A percentile compares a stretch with the other conserved stretches of the same genome.
phyloP scores from a whole-genome alignment of 2,113 vertebrate species.

The Ceyx cyanopectus region DNA sequence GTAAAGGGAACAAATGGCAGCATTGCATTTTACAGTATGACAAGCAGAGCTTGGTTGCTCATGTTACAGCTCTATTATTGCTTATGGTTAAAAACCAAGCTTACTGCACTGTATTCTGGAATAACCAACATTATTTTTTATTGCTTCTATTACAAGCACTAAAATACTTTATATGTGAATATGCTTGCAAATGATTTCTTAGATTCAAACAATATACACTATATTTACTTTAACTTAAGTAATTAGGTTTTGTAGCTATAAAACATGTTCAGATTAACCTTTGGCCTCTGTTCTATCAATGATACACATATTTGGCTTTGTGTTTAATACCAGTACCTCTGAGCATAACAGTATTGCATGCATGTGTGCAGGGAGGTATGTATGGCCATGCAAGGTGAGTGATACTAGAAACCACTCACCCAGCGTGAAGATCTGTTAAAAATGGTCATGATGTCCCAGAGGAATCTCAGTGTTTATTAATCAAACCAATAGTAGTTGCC shows the following conservation, averaged over 20 bases:
- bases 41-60: neutral
- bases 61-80: neutral
- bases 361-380: neutral
- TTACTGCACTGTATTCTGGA: neutral
- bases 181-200: neutral
- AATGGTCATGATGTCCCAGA: neutral
- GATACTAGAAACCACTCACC: neutral
- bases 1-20: neutral
- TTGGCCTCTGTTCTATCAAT: neutral
- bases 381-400: neutral
- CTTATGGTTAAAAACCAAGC: conserved; percentile 15
- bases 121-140: conserved; percentile 50
- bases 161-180: conserved; percentile 2
- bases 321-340: neutral
- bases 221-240: neutral
- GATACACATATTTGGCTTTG: neutral
- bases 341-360: neutral
- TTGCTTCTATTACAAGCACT: conserved; percentile 32
- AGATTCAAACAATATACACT: neutral
- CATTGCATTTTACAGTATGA: neutral
- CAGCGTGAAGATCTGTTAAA: neutral
- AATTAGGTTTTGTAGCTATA: conserved; percentile 17
- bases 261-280: neutral
- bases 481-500: neutral
- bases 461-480: neutral